Percentiles rank a stretch among this genome's conserved stretches.
Evolutionary conservation across 2,888 invertebrate species (phyloP).

Genomic region (Melanotus villosus): DNA sequence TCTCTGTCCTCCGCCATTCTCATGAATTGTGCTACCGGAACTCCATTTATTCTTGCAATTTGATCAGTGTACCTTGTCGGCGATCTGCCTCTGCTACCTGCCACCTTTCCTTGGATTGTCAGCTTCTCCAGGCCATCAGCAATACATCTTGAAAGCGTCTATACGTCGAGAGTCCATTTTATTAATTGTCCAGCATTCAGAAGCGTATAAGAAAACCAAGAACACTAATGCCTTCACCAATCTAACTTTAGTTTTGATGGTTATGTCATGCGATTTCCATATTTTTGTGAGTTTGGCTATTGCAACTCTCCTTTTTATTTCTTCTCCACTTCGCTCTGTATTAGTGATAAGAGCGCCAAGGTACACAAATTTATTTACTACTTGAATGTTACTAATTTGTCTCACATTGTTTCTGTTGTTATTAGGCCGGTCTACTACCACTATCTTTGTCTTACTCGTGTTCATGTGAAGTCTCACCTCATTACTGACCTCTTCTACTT

Average conservation of each 20-base stretch:
- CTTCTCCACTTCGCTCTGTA: background rate
- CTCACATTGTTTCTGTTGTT: background rate
- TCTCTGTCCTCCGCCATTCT: too few relatives aligned
- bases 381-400: background rate
- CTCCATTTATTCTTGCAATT: background rate
- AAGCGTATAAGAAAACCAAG: background rate
- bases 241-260: too few relatives aligned
- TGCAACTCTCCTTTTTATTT: background rate
- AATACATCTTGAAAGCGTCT: too few relatives aligned
- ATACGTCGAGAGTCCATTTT: too few relatives aligned
- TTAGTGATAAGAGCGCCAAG: background rate
- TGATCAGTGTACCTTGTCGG: background rate
- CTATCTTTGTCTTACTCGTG: background rate
- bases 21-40: too few relatives aligned
- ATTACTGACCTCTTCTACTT: too few relatives aligned
- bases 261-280: background rate
- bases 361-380: background rate
- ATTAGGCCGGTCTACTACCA: background rate
- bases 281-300: background rate
- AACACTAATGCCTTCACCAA: background rate
- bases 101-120: background rate
- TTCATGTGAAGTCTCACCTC: background rate
- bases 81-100: background rate
- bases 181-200: too few relatives aligned
- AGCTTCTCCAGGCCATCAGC: background rate